phyloP scores from a whole-genome alignment of 2,888 invertebrate genomes.

The Imbricaverruca yamaguchii region DNA sequence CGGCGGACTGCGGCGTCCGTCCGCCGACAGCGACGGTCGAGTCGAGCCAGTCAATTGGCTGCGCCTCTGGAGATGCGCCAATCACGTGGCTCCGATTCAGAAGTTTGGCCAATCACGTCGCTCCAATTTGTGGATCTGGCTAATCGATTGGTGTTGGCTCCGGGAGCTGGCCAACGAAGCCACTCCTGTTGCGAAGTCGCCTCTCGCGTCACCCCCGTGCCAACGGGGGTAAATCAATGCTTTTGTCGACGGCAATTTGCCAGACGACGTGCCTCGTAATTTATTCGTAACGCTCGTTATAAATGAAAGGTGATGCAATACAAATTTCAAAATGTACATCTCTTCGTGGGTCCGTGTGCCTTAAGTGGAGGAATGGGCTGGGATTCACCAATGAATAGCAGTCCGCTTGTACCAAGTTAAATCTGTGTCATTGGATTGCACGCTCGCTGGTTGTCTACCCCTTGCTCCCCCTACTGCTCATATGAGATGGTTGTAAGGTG shows the following conservation, averaged over 20 bases:
- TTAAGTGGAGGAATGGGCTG: no score
- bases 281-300: constrained; percentile 3
- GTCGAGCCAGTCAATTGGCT: neutral
- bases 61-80: neutral
- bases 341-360: no score
- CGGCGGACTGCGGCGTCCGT: no score
- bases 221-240: neutral
- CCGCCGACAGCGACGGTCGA: neutral
- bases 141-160: neutral
- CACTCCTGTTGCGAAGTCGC: no score
- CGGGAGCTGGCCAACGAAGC: neutral
- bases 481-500: no score
- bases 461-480: no score
- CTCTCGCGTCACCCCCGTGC: neutral
- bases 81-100: neutral
- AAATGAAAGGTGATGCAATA: constrained; percentile 12
- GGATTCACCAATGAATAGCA: no score
- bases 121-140: neutral
- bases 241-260: neutral
- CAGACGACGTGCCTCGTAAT: neutral
- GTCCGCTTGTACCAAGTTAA: no score
- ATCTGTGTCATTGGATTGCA: no score
- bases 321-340: neutral
- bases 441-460: no score
- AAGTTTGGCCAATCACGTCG: neutral